Evolutionary conservation across 2,113 vertebrate genomes (phyloP).

Genomic region (Euleptes europaea): DNA sequence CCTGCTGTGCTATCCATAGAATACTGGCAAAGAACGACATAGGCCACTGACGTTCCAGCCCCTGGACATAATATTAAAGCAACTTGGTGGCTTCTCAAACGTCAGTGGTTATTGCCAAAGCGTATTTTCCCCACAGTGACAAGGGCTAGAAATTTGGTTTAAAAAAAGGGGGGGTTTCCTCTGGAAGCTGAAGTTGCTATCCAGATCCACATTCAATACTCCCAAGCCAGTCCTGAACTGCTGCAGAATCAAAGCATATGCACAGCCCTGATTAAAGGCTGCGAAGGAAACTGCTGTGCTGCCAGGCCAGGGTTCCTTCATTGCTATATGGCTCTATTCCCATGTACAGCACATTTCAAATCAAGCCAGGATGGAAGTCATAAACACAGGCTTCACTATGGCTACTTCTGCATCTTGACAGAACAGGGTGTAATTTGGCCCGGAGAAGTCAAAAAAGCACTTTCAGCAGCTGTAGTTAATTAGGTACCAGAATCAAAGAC

Average conservation of each 20-base stretch:
- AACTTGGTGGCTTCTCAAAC: too few relatives aligned
- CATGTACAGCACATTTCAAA: neutral
- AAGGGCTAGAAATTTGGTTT: too few relatives aligned
- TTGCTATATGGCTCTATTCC: neutral
- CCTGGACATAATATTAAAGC: too few relatives aligned
- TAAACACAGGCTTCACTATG: neutral
- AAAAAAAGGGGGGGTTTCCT: too few relatives aligned
- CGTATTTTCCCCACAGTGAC: too few relatives aligned
- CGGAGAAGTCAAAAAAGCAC: neutral
- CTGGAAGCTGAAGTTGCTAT: neutral
- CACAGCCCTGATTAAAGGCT: neutral
- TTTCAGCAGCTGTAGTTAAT: slow-evolving; percentile 20
- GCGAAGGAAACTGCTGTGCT: neutral
- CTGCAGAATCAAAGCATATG: neutral
- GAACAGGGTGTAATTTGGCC: neutral
- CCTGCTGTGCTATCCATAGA: too few relatives aligned
- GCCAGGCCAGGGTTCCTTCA: neutral
- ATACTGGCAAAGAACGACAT: too few relatives aligned
- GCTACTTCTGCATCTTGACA: neutral
- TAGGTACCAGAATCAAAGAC: neutral
- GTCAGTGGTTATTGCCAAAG: too few relatives aligned
- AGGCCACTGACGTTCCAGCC: too few relatives aligned
- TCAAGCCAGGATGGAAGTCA: neutral
- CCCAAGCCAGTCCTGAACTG: too few relatives aligned
- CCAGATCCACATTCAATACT: neutral